Evolutionary conservation across 2,113 vertebrate species (phyloP).

Genomic region (Polypterus bichir): DNA sequence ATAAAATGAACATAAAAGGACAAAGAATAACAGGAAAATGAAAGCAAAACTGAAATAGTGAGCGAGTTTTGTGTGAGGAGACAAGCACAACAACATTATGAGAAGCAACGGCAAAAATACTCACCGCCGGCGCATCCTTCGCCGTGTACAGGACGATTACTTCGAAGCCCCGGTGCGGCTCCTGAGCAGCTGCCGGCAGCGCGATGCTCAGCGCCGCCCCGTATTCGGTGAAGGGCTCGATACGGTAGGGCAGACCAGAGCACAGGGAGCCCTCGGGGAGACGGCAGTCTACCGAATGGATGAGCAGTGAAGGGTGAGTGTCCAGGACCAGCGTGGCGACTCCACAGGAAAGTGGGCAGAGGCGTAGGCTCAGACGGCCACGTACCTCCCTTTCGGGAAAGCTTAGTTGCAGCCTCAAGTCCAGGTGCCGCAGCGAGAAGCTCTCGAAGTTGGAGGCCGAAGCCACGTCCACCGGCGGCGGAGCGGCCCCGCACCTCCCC

Average conservation of each 20-base stretch:
- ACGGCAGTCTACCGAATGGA: constrained; percentile 62
- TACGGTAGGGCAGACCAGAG: constrained; percentile 49
- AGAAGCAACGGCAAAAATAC: constrained; percentile 20
- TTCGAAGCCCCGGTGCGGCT: constrained; percentile 59
- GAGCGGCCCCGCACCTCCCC: constrained; percentile 32
- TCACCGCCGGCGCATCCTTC: constrained; percentile 81
- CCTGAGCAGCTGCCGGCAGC: constrained; percentile 47
- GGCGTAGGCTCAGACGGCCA: constrained; percentile 75
- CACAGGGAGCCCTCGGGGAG: constrained; percentile 25
- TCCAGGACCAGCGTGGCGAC: constrained; percentile 64
- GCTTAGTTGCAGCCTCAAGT: constrained; percentile 71
- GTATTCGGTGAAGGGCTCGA: constrained; percentile 81
- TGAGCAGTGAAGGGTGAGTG: constrained; percentile 64
- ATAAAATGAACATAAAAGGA: too few relatives aligned
- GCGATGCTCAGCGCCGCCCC: constrained; percentile 72
- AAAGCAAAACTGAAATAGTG: too few relatives aligned
- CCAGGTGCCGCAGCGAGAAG: constrained; percentile 72
- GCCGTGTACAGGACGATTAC: constrained; percentile 76
- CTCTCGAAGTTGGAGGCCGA: constrained; percentile 72
- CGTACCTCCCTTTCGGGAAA: constrained; percentile 69
- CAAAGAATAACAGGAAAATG: too few relatives aligned
- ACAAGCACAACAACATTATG: background rate
- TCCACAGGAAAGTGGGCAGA: constrained; percentile 48
- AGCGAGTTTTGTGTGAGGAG: too few relatives aligned
- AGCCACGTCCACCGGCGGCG: constrained; percentile 59